Evolutionary conservation across 2,888 invertebrate genomes (phyloP).

Genomic region (Noctua janthe): DNA sequence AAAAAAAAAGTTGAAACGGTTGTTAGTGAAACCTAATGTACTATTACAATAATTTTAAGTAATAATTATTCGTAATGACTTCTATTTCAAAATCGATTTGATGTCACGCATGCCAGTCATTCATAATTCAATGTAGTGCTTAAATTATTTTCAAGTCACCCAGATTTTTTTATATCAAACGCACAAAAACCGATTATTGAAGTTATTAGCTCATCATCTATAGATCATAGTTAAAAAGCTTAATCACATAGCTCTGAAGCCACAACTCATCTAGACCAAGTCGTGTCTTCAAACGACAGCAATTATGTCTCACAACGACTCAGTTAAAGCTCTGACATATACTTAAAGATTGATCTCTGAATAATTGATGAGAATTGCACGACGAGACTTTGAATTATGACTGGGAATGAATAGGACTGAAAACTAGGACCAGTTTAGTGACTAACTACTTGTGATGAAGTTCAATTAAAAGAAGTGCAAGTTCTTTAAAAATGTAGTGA

Average conservation of each 20-base stretch:
- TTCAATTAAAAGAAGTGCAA: constrained; percentile 36
- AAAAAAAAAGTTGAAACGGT: background rate
- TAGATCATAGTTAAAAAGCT: background rate
- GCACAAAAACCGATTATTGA: background rate
- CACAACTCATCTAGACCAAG: constrained; percentile 64
- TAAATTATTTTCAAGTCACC: background rate
- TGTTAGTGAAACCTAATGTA: background rate
- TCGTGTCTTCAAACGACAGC: constrained; percentile 54
- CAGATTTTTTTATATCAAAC: background rate
- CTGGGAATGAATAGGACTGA: constrained; percentile 56
- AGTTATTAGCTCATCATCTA: background rate
- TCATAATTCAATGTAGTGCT: background rate
- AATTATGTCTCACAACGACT: constrained; percentile 73
- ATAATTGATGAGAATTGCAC: constrained; percentile 74
- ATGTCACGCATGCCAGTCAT: background rate
- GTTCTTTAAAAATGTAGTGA: constrained; percentile 13
- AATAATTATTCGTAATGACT: background rate
- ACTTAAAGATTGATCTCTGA: constrained; percentile 76
- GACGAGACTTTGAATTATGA: constrained; percentile 62
- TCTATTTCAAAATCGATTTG: background rate
- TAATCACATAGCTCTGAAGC: constrained; percentile 25
- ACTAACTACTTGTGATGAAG: constrained; percentile 35
- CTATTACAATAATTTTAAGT: background rate
- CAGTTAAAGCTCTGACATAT: constrained; percentile 71
- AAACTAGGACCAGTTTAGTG: constrained; percentile 42